A percentile compares a stretch with the other conserved stretches of the same genome.
phyloP scores from a whole-genome alignment of 2,888 invertebrate genomes.

The Sarcophaga variegata region DNA sequence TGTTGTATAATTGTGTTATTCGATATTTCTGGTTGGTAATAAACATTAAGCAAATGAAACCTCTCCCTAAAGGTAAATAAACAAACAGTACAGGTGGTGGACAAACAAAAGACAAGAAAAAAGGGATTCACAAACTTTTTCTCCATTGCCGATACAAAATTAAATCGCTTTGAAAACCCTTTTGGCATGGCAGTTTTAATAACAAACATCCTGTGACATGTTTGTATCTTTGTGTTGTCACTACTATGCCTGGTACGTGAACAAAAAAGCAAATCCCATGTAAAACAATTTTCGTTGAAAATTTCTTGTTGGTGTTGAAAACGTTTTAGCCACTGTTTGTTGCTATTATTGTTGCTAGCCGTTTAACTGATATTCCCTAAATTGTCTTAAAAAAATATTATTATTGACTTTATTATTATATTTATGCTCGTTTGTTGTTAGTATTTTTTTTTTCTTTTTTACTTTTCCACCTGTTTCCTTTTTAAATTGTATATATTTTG shows the following conservation, averaged over 20 bases:
- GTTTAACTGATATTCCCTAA: conserved; percentile 52
- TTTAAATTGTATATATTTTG: conserved; percentile 47
- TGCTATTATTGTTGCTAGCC: background rate
- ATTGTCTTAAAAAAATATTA: conserved; percentile 62
- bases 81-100: background rate
- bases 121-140: conserved; percentile 25
- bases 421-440: conserved; percentile 24
- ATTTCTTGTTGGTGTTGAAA: background rate
- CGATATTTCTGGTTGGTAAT: conserved; percentile 6
- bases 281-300: background rate
- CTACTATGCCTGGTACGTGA: background rate
- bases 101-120: background rate
- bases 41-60: background rate
- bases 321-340: background rate
- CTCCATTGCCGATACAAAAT: background rate
- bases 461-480: conserved; percentile 27
- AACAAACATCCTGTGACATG: background rate
- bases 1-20: background rate
- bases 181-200: too few species aligned
- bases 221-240: conserved; percentile 1
- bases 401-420: conserved; percentile 60
- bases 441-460: conserved; percentile 19
- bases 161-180: background rate
- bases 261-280: too few species aligned
- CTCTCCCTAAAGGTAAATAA: conserved; percentile 48